Evolutionary conservation across 2,888 invertebrate species (phyloP), one percentile per base, ranked within the genome.

Genomic region (Aspidiotus rigidus): DNA sequence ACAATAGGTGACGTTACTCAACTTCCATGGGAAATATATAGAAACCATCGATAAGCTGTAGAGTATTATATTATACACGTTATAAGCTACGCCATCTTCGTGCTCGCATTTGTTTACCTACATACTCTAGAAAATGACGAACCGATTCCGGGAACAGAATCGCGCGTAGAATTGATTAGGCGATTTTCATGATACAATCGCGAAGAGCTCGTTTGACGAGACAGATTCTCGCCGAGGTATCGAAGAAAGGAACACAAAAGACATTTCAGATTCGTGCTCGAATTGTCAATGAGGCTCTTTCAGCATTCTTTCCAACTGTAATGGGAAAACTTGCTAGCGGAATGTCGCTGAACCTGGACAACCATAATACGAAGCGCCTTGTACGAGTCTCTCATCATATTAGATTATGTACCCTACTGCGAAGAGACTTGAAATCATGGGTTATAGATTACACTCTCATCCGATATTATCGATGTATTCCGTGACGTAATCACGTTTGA

Each of bases 191-290:
- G 62, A 62, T 62, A 62, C 62, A 62, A 62, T 62, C 62, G 62
- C 28, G 28, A 28, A 28, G 62, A 62, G 62, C 62, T 62, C 49
- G 62, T 62, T 62, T 62, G 62, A 62, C 62, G 62, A 62, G 62
- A 62, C 62, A 62, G 62, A 62, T 62, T 62, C 62, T 62, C 62
- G 62, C 62, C 62, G 62, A 62, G 62, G 62, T 62, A 62, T 62
- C 62, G 53, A 62, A 62, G 62, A 28, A 28, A 62, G 62, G 62
- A 62, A 62, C 62, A 62, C 62, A 62, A 62, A 62, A 62, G 62
- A 62, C 62, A 62, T 62, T 62, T 62, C 53, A 53, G 62, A 62
- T 62, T 62, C 62, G 62, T 62, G 62, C 53, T 62, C 62, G 62
- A 62, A 62, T 62, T 62, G 62, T 53, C 62, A 62, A 62, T 62